These are phyloP conservation scores for Agrotis exclamationis DNA, from an alignment of 2,888 invertebrate genomes.

Conservation along the genomic window DNA sequence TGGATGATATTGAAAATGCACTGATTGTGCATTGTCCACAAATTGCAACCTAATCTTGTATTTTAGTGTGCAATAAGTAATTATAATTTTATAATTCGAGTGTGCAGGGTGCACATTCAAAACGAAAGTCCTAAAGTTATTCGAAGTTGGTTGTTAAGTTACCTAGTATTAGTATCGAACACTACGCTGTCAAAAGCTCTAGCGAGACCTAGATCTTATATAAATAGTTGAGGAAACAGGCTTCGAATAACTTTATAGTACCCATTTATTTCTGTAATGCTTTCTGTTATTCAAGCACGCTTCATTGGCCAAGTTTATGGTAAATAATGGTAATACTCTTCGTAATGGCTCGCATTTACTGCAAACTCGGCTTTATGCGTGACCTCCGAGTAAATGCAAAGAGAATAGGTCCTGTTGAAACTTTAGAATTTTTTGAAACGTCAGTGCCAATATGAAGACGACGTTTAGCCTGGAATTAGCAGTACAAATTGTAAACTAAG, in stretches of 20 bases:
- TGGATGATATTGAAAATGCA: background rate
- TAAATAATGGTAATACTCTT: constrained; percentile 24
- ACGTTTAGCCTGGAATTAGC: background rate
- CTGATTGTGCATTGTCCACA: background rate
- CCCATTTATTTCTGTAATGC: constrained; percentile 18
- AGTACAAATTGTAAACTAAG: constrained; percentile 7
- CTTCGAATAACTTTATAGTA: constrained; percentile 34
- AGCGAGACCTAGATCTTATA: constrained; percentile 14
- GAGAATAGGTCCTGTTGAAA: background rate
- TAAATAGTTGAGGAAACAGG: constrained; percentile 34
- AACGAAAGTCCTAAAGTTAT: background rate
- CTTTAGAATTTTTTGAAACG: background rate
- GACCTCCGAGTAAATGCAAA: constrained; percentile 4
- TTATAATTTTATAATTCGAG: background rate
- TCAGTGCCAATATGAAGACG: background rate
- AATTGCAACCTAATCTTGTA: background rate
- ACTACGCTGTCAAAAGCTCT: background rate
- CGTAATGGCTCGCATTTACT: constrained; percentile 21
- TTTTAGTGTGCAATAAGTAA: background rate
- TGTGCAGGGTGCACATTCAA: too few relatives aligned
- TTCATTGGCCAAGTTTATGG: constrained; percentile 27
- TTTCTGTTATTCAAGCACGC: constrained; percentile 21
- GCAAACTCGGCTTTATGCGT: constrained; percentile 10
- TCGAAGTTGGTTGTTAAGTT: constrained; percentile 1
- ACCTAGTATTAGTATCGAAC: constrained; percentile 5